A percentile compares a stretch with the other conserved stretches of the same genome.
Conservation (phyloP, 2,113 vertebrate genomes). For the Callospermophilus lateralis region DNA sequence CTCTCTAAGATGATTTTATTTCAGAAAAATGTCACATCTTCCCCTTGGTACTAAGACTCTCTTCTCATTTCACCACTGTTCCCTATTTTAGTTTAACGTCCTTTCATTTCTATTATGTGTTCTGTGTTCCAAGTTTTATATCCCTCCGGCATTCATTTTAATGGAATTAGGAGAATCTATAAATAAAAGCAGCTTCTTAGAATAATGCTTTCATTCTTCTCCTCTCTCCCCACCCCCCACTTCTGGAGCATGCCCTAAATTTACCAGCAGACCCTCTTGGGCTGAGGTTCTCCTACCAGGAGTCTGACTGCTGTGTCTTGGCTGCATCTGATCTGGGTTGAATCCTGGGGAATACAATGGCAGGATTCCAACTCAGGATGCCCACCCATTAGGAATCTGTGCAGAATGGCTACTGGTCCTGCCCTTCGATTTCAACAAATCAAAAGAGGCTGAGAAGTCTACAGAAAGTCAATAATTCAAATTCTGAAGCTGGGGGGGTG, state of each 20-base stretch:
- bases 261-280: background rate
- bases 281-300: background rate
- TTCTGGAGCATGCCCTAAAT: background rate
- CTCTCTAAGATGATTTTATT: slow-evolving; percentile 33
- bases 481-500: background rate
- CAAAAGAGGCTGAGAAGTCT: background rate
- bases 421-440: background rate
- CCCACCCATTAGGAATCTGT: background rate
- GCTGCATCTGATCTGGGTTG: background rate
- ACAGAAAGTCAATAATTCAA: slow-evolving; percentile 23
- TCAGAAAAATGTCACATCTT: slow-evolving; percentile 38
- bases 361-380: background rate
- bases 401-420: background rate
- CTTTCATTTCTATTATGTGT: slow-evolving; percentile 71
- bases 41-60: background rate
- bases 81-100: slow-evolving; percentile 35
- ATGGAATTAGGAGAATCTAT: slow-evolving; percentile 81
- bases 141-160: slow-evolving; percentile 74
- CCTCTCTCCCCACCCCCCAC: background rate
- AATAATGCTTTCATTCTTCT: slow-evolving; percentile 73
- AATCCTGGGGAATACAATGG: background rate
- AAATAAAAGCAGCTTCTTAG: slow-evolving; percentile 80
- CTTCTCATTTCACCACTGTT: background rate
- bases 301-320: background rate
- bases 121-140: slow-evolving; percentile 73